Percentiles rank a stretch among this genome's conserved stretches.
Evolutionary conservation across 2,113 vertebrate species (phyloP).

Genomic region (Vanacampus margaritifer): DNA sequence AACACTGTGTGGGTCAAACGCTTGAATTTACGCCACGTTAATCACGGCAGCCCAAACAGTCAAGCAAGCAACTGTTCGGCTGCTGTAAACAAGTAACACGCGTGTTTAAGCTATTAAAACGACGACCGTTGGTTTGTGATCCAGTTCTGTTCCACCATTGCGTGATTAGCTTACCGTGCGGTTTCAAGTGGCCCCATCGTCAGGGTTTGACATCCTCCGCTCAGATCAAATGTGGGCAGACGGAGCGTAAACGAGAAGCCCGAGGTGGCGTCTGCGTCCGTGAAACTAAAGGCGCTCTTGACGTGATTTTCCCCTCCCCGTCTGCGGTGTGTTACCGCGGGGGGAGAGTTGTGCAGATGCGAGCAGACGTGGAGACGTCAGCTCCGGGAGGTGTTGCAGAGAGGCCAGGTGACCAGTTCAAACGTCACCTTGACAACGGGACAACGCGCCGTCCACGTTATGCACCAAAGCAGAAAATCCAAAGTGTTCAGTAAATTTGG

Average conservation of each 20-base stretch:
- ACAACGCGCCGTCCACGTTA: background rate
- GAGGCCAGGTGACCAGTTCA: slow-evolving; percentile 39
- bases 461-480: background rate
- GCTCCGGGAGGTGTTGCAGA: slow-evolving; percentile 48
- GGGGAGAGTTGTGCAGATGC: slow-evolving; percentile 38
- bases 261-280: background rate
- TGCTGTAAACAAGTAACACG: background rate
- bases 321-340: background rate
- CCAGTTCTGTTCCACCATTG: background rate
- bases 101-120: background rate
- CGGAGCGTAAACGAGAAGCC: background rate
- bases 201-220: slow-evolving; percentile 28
- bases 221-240: slow-evolving; percentile 13
- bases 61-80: background rate
- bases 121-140: background rate
- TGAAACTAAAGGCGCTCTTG: background rate
- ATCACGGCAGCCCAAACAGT: slow-evolving; percentile 21
- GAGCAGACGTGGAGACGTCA: slow-evolving; percentile 48
- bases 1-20: slow-evolving; percentile 9
- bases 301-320: background rate
- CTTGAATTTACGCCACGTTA: slow-evolving; percentile 25
- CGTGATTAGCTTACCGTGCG: slow-evolving; percentile 22
- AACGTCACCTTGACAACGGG: slow-evolving; percentile 8
- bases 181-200: slow-evolving; percentile 30
- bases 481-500: background rate